Conservation (phyloP, 2,888 invertebrate species). For the Ectobius pallidus region DNA sequence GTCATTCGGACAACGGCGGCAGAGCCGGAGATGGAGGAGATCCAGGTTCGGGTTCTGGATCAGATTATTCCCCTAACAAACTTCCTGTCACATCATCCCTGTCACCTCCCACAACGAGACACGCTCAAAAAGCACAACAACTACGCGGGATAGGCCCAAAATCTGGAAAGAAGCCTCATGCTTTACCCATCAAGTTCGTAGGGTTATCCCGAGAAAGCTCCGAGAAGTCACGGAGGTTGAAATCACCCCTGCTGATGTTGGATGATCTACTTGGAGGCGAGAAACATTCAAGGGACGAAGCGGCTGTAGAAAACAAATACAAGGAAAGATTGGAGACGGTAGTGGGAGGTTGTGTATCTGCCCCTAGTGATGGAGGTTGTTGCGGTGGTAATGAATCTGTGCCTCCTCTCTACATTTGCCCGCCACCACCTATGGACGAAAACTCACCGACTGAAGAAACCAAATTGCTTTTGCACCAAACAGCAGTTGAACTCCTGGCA, state of each 20-base stretch:
- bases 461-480: constrained; percentile 48
- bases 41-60: constrained; percentile 50
- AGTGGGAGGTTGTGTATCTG: constrained; percentile 22
- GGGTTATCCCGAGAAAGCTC: constrained; percentile 50
- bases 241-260: constrained; percentile 55
- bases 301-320: constrained; percentile 53
- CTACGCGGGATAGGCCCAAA: constrained; percentile 41
- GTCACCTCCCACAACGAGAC: constrained; percentile 31
- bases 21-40: constrained; percentile 48
- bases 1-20: constrained; percentile 56
- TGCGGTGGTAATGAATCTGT: constrained; percentile 12
- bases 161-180: constrained; percentile 48
- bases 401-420: constrained; percentile 58
- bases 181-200: constrained; percentile 53
- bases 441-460: constrained; percentile 61
- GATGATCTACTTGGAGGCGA: constrained; percentile 56
- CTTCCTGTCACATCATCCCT: constrained; percentile 32
- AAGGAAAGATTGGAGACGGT: constrained; percentile 47
- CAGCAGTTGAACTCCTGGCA: constrained; percentile 29
- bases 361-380: constrained; percentile 28
- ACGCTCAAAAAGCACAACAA: neutral
- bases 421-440: constrained; percentile 60
- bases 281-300: constrained; percentile 54
- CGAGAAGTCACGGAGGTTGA: constrained; percentile 43
- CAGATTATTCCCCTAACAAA: constrained; percentile 52